A percentile compares a stretch with the other conserved stretches of the same genome.
Evolutionary conservation across 2,113 vertebrate genomes (phyloP).

Genomic region (Gnathonemus echidnorhynchus): DNA sequence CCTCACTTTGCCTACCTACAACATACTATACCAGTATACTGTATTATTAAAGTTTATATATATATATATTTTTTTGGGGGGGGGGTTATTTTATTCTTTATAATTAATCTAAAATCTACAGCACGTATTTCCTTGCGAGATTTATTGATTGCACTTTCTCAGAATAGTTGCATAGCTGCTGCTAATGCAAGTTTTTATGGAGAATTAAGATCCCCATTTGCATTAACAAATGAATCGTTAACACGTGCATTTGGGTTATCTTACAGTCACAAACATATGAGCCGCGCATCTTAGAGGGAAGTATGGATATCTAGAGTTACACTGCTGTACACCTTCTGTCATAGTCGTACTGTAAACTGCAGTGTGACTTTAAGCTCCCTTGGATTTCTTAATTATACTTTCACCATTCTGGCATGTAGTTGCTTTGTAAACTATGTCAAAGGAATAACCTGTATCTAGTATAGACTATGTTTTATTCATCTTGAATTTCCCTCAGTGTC

Average conservation of each 20-base stretch:
- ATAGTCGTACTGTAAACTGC: neutral
- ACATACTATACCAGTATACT: neutral
- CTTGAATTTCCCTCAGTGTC: neutral
- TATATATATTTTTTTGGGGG: neutral
- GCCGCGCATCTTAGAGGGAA: neutral
- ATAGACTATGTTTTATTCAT: neutral
- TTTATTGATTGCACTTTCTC: neutral
- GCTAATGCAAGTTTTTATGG: neutral
- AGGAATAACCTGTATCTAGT: neutral
- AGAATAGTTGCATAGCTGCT: neutral
- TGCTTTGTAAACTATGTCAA: neutral
- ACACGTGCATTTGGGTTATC: neutral
- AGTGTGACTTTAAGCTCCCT: neutral
- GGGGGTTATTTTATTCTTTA: neutral
- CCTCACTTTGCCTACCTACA: neutral
- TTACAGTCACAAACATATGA: neutral
- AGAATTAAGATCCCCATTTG: neutral
- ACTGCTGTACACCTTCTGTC: neutral
- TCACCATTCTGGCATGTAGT: neutral
- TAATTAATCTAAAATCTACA: neutral
- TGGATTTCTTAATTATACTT: neutral
- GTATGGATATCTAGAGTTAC: neutral
- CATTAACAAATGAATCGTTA: neutral
- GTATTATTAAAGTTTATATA: neutral
- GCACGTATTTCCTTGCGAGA: neutral